phyloP scores from a whole-genome alignment of 2,888 invertebrate genomes.

The Caenorhabditis sp. region DNA sequence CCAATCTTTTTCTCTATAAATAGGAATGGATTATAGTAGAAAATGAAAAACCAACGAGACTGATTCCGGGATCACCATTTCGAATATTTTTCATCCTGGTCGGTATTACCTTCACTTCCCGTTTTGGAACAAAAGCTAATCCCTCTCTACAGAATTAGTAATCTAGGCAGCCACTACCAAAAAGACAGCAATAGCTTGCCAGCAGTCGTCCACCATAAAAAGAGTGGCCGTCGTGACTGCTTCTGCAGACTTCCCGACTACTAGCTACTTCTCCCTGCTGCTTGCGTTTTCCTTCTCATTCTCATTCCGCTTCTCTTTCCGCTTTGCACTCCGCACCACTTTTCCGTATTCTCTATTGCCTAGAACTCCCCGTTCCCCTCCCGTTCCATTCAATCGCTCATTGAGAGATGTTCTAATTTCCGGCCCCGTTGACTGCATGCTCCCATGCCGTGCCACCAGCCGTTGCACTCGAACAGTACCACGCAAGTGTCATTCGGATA shows the following conservation, averaged over 20 bases:
- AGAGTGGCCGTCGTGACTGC: conserved; percentile 33
- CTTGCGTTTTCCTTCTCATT: conserved; percentile 22
- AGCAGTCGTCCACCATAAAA: conserved; percentile 35
- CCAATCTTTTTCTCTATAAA: conserved; percentile 11
- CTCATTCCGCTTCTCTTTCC: conserved; percentile 29
- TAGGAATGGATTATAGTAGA: neutral
- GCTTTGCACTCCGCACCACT: conserved; percentile 31
- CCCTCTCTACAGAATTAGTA: conserved; percentile 52
- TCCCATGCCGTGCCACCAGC: conserved; percentile 16
- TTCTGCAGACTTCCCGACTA: conserved; percentile 36
- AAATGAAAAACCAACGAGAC: conserved; percentile 1
- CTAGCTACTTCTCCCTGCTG: conserved; percentile 22
- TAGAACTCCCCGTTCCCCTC: neutral
- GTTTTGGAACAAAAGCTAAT: conserved; percentile 34
- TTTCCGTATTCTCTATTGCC: neutral
- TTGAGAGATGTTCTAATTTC: conserved; percentile 18
- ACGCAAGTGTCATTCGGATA: conserved; percentile 24
- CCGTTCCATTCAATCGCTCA: too few species aligned
- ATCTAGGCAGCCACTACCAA: conserved; percentile 17
- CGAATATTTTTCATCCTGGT: conserved; percentile 35
- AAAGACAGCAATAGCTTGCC: conserved; percentile 25
- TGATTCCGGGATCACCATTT: conserved; percentile 38
- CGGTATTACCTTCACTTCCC: conserved; percentile 29
- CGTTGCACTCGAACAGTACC: conserved; percentile 56
- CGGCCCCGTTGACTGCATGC: conserved; percentile 8